Base-by-base conservation (phyloP, 2,888 invertebrate genomes). In the Bedellia somnulentella region DNA sequence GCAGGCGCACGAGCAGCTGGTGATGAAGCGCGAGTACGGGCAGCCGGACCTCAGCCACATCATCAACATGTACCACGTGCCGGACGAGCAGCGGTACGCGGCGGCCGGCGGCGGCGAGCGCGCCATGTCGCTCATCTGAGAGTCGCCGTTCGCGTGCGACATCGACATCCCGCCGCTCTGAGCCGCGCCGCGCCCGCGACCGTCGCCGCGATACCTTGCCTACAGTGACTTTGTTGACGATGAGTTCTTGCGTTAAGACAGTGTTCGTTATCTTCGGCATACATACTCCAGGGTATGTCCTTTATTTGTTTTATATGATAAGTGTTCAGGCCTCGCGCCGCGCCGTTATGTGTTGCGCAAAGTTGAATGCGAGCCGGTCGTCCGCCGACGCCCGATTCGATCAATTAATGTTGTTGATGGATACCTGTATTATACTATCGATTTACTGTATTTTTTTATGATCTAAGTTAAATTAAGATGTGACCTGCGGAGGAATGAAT, bases 21-120 rank as follows among this genome's bases (percentile, higher is more conserved):
- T 51, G 50, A 80, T 88, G 77, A 88, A 88, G 67, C 79, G 87
- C 41, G 87, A 89, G 61, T 87, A 87, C 66, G 78, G 71, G 32
- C 79, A 80, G 45, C 78, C 77, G 41, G 82, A 82, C 55, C 70
- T 82, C 43, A 80, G 77, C 67, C 80, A 81, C 68, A 79, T 80
- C 62, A 82, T 81, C 76, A 83, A 79, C 53, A 80, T 82, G 82
- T 82, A 82, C 60, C 82, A 82, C 58, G 73, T 82, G 57, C 82
- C 81, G 24, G 83, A 82, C 41, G 79, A 81, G 61, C 80, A 79
- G 56, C 78, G 80, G 58, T 82, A 66, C 71, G 77, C 75, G 43
- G 76, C 75, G 43, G 77, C 78, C 8, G 31, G 52, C 31, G 75
- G 75, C 42, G 55, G 54, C 44, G 86, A 86, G 53, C 81, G 81